These are phyloP conservation scores for Indri indri DNA, from an alignment of 2,113 vertebrate genomes.

Conservation along the genomic window DNA sequence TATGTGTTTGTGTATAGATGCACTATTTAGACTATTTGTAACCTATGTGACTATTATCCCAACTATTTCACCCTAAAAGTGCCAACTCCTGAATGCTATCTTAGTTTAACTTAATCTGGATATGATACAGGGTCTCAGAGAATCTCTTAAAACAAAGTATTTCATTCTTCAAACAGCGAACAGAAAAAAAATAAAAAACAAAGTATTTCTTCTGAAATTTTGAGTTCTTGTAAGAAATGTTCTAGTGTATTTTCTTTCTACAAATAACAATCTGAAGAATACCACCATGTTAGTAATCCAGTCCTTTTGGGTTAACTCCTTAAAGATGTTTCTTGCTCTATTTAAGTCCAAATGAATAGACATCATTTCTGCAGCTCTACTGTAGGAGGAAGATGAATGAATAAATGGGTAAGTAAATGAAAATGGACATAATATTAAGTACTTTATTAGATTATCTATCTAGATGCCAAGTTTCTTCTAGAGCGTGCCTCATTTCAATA, in stretches of 20 bases:
- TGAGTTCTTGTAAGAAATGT: neutral
- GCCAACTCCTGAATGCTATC: neutral
- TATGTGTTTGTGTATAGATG: neutral
- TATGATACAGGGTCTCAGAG: neutral
- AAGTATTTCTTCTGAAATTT: slow-evolving; percentile 26
- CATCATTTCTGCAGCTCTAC: neutral
- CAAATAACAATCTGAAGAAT: slow-evolving; percentile 21
- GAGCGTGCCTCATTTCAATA: neutral
- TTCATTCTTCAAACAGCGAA: too few relatives aligned
- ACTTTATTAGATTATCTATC: neutral
- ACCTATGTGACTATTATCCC: neutral
- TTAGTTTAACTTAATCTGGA: neutral
- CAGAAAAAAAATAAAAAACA: neutral
- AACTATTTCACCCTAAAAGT: neutral
- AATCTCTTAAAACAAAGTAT: neutral
- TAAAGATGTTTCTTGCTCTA: slow-evolving; percentile 71
- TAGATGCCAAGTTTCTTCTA: neutral
- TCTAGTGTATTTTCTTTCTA: slow-evolving; percentile 6
- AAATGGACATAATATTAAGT: neutral
- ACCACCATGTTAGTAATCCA: slow-evolving; percentile 76
- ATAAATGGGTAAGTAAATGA: neutral
- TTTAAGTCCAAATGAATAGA: slow-evolving; percentile 68
- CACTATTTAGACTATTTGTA: neutral
- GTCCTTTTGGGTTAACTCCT: slow-evolving; percentile 66
- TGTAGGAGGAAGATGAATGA: slow-evolving; percentile 34